A percentile compares a stretch with the other conserved stretches of the same genome.
These are phyloP conservation scores for Florisuga fusca DNA, from an alignment of 2,797 vertebrate genomes.

Conservation along the genomic window DNA sequence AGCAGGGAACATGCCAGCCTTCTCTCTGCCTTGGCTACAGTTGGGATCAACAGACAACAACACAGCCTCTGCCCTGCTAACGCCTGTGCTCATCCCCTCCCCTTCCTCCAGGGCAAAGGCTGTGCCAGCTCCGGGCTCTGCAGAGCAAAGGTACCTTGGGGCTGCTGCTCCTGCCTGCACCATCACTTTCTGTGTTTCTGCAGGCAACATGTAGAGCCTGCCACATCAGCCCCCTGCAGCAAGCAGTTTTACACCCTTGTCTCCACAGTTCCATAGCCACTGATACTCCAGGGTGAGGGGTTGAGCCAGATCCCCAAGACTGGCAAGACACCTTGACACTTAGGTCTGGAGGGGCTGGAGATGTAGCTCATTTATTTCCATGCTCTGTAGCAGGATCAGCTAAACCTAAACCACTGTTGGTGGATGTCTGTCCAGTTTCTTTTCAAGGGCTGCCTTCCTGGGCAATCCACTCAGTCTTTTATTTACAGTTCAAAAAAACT, in stretches of 20 bases:
- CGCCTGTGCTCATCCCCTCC: background rate
- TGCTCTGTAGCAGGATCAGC: background rate
- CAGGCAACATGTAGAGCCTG: background rate
- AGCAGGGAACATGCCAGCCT: background rate
- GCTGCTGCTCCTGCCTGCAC: background rate
- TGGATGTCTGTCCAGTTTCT: background rate
- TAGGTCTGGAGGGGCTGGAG: background rate
- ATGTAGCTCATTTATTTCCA: background rate
- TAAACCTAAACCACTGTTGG: background rate
- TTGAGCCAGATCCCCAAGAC: background rate
- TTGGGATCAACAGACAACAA: background rate
- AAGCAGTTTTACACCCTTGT: background rate
- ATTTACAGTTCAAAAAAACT: background rate
- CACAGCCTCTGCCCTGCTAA: constrained; percentile 19
- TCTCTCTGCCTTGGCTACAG: background rate
- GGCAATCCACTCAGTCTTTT: background rate
- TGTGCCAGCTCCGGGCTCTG: background rate
- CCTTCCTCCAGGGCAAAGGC: background rate
- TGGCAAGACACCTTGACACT: background rate
- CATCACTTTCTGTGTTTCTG: background rate
- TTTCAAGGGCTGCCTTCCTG: background rate
- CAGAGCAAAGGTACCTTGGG: background rate
- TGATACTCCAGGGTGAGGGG: accelerated
- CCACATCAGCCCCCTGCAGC: background rate
- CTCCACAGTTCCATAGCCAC: background rate